Conservation (phyloP, 92 coral and sea anemone genomes). For the Porites lobata region DNA sequence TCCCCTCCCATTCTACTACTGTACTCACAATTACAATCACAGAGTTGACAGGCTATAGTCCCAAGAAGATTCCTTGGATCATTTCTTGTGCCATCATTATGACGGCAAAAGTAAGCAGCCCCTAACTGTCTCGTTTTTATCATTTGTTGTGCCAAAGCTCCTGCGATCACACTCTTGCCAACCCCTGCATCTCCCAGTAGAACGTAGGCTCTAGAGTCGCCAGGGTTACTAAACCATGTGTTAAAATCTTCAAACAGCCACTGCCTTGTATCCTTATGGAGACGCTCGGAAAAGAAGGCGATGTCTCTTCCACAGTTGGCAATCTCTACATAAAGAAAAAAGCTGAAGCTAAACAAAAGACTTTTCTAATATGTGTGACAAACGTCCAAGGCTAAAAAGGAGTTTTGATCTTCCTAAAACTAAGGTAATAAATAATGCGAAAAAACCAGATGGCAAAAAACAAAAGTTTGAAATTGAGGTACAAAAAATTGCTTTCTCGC, state of each 20-base stretch:
- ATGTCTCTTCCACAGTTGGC: slow-evolving; percentile 51
- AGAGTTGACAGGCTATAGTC: not conserved
- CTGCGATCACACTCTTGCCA: slow-evolving; percentile 70
- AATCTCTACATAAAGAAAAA: slow-evolving; percentile 3
- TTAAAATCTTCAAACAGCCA: slow-evolving; percentile 37
- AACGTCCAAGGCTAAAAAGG: too few relatives aligned
- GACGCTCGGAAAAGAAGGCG: slow-evolving; percentile 1
- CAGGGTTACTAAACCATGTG: too few relatives aligned
- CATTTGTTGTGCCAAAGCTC: slow-evolving; percentile 46
- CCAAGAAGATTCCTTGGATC: too few relatives aligned
- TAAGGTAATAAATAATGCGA: too few relatives aligned
- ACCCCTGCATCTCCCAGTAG: slow-evolving; percentile 71
- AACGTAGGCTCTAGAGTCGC: not conserved
- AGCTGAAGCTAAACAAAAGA: too few relatives aligned
- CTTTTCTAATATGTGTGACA: too few relatives aligned
- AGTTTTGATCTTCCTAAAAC: too few relatives aligned
- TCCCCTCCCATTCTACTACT: slow-evolving; percentile 25
- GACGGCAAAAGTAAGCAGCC: too few relatives aligned
- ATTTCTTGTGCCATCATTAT: too few relatives aligned
- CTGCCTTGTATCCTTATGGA: slow-evolving; percentile 51
- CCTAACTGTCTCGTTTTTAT: not conserved
- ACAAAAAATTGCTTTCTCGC: too few relatives aligned
- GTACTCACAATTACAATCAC: slow-evolving; percentile 40
- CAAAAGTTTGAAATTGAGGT: too few relatives aligned
- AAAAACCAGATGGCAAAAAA: too few relatives aligned